These are phyloP conservation scores for Macaria liturata DNA, from an alignment of 2,888 invertebrate genomes.

Conservation along the genomic window DNA sequence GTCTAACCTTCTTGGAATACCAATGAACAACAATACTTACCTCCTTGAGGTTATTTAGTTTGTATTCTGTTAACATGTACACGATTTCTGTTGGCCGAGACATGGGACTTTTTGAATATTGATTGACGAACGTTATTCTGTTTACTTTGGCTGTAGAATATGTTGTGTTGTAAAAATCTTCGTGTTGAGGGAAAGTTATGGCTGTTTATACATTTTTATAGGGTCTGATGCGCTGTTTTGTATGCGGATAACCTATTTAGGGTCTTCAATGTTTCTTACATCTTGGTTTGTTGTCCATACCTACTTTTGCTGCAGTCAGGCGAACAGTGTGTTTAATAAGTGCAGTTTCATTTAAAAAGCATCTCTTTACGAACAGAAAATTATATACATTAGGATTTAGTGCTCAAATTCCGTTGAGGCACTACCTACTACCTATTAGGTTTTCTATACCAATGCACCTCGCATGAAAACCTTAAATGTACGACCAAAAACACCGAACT, in stretches of 20 bases:
- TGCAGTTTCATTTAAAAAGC: no score
- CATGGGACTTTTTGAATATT: constrained; percentile 74
- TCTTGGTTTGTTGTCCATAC: no score
- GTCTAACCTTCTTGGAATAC: constrained; percentile 65
- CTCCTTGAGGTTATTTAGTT: constrained; percentile 35
- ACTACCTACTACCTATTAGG: no score
- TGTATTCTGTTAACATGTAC: constrained; percentile 68
- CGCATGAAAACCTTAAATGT: no score
- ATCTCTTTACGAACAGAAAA: no score
- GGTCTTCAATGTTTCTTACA: no score
- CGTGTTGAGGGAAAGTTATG: constrained; percentile 63
- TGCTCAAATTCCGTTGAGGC: no score
- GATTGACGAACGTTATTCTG: constrained; percentile 49
- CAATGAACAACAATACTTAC: constrained; percentile 49
- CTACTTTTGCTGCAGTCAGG: no score
- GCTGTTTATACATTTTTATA: constrained; percentile 36
- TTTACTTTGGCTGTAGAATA: constrained; percentile 44
- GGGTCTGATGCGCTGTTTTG: constrained; percentile 37
- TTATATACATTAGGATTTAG: no score
- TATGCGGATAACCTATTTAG: constrained; percentile 33
- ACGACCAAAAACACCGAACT: no score
- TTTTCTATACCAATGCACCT: no score
- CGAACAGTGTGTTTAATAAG: no score
- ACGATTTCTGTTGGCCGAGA: constrained; percentile 75
- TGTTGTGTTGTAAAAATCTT: constrained; percentile 46